Evolutionary conservation across 2,888 invertebrate species (phyloP).

Genomic region (Schizaphis graminum): DNA sequence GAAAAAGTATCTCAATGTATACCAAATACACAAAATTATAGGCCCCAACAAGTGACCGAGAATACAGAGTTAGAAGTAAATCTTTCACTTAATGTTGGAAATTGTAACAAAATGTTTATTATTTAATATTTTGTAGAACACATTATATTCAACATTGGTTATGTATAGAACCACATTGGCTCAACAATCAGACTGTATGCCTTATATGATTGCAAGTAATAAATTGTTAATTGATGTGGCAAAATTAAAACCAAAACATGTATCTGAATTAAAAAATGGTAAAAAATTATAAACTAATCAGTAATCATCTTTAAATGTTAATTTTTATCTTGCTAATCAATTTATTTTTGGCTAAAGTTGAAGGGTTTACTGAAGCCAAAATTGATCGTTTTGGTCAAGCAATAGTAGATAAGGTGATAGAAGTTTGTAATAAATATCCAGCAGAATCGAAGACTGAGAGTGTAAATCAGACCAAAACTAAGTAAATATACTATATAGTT

Average conservation of each 20-base stretch:
- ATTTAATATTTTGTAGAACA: constrained; percentile 67
- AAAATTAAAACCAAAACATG: constrained; percentile 66
- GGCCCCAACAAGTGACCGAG: neutral
- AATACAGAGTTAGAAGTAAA: constrained; percentile 49
- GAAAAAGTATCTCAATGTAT: neutral
- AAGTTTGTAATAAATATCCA: constrained; percentile 60
- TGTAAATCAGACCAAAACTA: neutral
- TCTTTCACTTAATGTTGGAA: neutral
- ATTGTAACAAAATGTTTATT: neutral
- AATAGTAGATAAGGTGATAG: constrained; percentile 72
- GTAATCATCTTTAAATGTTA: neutral
- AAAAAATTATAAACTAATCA: constrained; percentile 17
- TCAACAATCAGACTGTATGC: constrained; percentile 74
- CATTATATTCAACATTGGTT: constrained; percentile 71
- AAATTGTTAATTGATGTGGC: constrained; percentile 75
- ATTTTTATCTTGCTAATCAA: neutral
- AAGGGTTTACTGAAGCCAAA: constrained; percentile 76
- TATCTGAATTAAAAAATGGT: constrained; percentile 60
- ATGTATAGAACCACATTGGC: constrained; percentile 73
- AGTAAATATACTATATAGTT: constrained; percentile 15
- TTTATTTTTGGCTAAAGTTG: constrained; percentile 71
- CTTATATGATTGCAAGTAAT: constrained; percentile 78
- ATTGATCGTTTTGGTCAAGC: constrained; percentile 74
- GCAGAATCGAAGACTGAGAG: neutral
- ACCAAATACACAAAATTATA: neutral